Conservation (phyloP, 2,888 invertebrate genomes). For the Phortica magna region DNA sequence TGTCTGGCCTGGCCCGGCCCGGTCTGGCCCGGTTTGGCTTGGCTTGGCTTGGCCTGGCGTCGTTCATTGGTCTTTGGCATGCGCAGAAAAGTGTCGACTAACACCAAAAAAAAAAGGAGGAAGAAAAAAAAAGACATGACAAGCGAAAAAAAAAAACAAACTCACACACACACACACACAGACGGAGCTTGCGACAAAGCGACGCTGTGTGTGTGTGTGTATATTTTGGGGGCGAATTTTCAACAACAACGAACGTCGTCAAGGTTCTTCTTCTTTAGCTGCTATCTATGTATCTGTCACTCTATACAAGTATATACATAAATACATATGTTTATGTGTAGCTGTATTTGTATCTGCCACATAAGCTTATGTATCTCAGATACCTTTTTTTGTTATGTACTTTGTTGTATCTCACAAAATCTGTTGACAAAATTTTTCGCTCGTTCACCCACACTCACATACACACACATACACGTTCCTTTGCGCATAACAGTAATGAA, state of each 20-base stretch:
- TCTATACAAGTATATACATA: not conserved
- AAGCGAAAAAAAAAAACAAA: not conserved
- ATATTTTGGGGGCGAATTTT: no score
- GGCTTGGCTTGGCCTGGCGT: not conserved
- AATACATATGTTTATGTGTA: not conserved
- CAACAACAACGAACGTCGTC: no score
- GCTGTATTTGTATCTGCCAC: not conserved
- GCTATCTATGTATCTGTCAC: not conserved
- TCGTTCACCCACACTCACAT: not conserved
- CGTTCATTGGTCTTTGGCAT: constrained; percentile 35
- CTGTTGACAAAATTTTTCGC: constrained; percentile 15
- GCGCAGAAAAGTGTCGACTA: constrained; percentile 28
- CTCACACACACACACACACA: not conserved
- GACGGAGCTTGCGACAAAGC: not conserved
- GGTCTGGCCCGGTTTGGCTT: not conserved
- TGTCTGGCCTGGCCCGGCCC: not conserved
- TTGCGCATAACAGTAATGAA: no score
- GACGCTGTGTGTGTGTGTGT: not conserved
- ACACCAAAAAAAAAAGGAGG: not conserved
- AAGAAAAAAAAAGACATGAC: not conserved
- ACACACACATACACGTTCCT: no score
- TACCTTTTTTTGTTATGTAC: not conserved
- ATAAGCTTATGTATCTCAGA: constrained; percentile 13
- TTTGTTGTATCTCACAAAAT: constrained; percentile 8
- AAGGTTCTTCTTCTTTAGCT: not conserved